Evolutionary conservation across 2,113 vertebrate genomes (phyloP).

Genomic region (Cyprinus carpio): DNA sequence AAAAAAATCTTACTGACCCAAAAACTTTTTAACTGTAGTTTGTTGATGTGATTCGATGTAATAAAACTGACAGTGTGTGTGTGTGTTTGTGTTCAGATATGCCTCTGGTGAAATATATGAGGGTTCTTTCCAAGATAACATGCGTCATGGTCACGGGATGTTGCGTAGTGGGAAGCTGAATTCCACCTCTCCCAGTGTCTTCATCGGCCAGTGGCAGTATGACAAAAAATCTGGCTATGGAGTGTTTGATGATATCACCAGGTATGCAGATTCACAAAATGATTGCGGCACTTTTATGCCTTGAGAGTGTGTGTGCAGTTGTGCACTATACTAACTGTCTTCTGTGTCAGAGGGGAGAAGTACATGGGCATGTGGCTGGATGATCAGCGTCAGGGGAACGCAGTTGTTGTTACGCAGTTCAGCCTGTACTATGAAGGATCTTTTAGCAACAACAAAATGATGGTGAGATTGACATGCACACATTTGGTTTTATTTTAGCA

Average conservation of each 20-base stretch:
- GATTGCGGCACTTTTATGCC: neutral
- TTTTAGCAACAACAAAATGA: constrained; percentile 96
- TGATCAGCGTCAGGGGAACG: constrained; percentile 87
- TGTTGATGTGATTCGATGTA: neutral
- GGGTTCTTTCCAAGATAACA: constrained; percentile 91
- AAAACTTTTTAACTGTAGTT: neutral
- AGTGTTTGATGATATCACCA: constrained; percentile 96
- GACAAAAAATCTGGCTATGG: constrained; percentile 97
- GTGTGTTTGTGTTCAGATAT: constrained; percentile 76
- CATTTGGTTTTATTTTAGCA: neutral
- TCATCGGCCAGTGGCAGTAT: constrained; percentile 94
- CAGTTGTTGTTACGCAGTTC: constrained; percentile 96
- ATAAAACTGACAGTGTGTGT: neutral
- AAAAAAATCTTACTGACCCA: too few species aligned
- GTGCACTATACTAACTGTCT: constrained; percentile 1
- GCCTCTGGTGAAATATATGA: constrained; percentile 93
- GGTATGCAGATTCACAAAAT: constrained; percentile 69
- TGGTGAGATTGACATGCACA: constrained; percentile 74
- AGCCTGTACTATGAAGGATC: constrained; percentile 95
- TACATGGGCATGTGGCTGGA: constrained; percentile 99
- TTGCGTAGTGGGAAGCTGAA: constrained; percentile 92
- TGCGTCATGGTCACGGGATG: constrained; percentile 94
- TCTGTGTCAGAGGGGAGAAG: constrained; percentile 87
- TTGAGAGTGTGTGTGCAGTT: neutral
- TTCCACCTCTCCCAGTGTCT: constrained; percentile 93